Percentiles rank a stretch among this genome's conserved stretches.
Evolutionary conservation across 2,113 vertebrate genomes (phyloP).

Genomic region (Rattus rattus): DNA sequence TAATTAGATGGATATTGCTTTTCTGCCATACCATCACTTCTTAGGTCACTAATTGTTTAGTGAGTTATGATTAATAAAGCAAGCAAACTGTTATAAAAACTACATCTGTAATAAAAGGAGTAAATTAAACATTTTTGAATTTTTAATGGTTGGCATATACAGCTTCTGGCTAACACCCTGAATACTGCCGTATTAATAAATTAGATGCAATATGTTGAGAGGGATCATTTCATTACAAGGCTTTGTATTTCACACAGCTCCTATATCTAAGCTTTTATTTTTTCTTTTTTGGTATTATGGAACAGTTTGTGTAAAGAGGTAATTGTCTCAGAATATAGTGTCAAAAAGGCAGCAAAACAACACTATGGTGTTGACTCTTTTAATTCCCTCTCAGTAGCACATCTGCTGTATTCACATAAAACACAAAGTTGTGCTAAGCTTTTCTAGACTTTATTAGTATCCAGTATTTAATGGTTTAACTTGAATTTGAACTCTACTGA

Average conservation of each 20-base stretch:
- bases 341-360: not conserved
- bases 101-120: conserved; percentile 57
- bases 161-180: conserved; percentile 25
- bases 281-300: not conserved
- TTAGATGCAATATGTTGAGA: not conserved
- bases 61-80: conserved; percentile 72
- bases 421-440: not conserved
- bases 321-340: not conserved
- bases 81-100: conserved; percentile 52
- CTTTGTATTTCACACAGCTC: not conserved
- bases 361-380: not conserved
- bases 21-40: conserved; percentile 64
- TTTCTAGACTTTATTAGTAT: not conserved
- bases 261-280: not conserved
- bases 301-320: not conserved
- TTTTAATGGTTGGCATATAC: not conserved
- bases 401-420: not conserved
- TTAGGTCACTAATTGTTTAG: conserved; percentile 69
- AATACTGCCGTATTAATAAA: not conserved
- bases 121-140: conserved; percentile 55
- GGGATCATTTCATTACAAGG: not conserved
- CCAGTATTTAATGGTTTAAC: not conserved
- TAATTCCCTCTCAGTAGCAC: not conserved
- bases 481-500: not conserved
- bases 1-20: conserved; percentile 74